Evolutionary conservation across 1,140 invertebrate genomes (phyloP).

Genomic region (Amyelois transitella): DNA sequence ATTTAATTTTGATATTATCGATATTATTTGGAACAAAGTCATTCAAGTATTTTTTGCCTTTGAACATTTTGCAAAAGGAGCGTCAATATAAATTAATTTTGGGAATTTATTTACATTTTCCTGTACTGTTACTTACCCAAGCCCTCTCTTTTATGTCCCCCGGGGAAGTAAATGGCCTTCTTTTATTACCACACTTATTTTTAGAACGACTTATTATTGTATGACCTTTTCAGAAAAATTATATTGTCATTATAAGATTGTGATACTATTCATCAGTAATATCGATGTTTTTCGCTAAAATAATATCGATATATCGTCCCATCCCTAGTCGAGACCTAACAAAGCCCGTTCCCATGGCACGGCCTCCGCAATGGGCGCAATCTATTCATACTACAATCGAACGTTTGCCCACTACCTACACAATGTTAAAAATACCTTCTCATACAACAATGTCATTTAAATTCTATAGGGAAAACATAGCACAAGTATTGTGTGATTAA

Average conservation of each 20-base stretch:
- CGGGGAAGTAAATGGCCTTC: no score
- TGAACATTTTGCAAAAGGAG: no score
- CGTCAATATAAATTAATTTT: no score
- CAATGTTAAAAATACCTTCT: constrained; percentile 8
- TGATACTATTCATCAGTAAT: neutral
- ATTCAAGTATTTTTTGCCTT: neutral
- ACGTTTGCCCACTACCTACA: constrained; percentile 17
- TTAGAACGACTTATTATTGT: no score
- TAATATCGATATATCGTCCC: neutral
- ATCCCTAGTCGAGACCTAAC: constrained; percentile 12
- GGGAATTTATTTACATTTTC: no score
- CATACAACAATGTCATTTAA: neutral
- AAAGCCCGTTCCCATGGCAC: constrained; percentile 36
- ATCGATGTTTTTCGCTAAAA: no score
- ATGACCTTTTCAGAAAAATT: no score
- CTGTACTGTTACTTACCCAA: no score
- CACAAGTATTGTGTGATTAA: neutral
- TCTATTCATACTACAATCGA: constrained; percentile 26
- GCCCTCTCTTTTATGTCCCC: no score
- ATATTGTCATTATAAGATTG: no score
- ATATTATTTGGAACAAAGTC: neutral
- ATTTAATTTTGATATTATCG: neutral
- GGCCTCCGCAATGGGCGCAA: constrained; percentile 19
- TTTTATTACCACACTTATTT: no score
- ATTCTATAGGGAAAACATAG: neutral